Evolutionary conservation across 2,888 invertebrate genomes (phyloP), one percentile per base, ranked within the genome.

Genomic region (Coleophora deauratella): DNA sequence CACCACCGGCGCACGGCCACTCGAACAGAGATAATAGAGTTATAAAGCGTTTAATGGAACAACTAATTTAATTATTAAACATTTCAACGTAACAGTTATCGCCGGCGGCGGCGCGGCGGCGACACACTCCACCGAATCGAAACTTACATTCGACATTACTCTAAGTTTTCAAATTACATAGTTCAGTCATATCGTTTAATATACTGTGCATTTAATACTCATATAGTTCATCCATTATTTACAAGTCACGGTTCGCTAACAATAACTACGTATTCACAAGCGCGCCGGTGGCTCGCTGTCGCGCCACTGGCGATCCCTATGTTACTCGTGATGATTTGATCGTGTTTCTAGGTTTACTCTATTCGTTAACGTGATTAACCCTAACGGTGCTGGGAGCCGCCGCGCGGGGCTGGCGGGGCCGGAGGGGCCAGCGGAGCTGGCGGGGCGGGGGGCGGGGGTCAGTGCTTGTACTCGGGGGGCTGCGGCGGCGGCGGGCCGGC

Each of bases 401-500:
- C 62, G 58, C 56, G 59, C 58, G 57, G 52, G 60, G 66, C 63
- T n/a, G n/a, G 62, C 63, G 59, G 58, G 11, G 4, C 4, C 31
- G 10, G 11, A 4, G 31, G 11, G 31, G 28, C 28, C 10, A 28
- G 11, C 10, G n/a, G 12, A 8, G 33, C 11, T n/a, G 12, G 33
- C 12, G 33, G 13, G 34, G 42, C 44, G 31, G 31, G 31, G 31
- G 31, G 11, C n/a, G 31, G 31, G 31, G 75, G 90, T 91, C 90
- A 91, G 90, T 91, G 91, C 85, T 90, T 91, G 88, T 91, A 91
- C 86, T 92, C 91, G 73, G 91, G 91, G 84, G 90, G 91, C 42
- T 38, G 35, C 45, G 75, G 70, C 70, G 76, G 45, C 40, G 50
- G 38, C 27, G 45, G 43, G 68, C 67, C 68, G 69, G 69, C 65